Evolutionary conservation across 2,113 vertebrate genomes (phyloP).

Genomic region (Notiomystis cincta): DNA sequence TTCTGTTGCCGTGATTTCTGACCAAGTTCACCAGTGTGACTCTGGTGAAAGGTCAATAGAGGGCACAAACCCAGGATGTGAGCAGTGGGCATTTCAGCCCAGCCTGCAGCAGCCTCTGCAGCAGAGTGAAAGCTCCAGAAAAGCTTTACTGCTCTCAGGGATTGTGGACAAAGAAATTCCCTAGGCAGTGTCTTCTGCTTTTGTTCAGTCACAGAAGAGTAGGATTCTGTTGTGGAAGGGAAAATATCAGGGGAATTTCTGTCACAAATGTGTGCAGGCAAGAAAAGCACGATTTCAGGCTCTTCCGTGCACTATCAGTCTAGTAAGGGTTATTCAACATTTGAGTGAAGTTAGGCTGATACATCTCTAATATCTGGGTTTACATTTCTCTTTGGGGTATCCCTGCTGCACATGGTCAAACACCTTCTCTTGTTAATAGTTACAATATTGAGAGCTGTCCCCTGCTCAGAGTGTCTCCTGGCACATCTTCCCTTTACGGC

Average conservation of each 20-base stretch:
- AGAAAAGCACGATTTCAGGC: background rate
- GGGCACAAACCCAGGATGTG: background rate
- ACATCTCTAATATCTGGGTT: background rate
- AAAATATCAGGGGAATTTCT: background rate
- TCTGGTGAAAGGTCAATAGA: background rate
- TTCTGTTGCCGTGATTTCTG: background rate
- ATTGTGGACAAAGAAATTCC: background rate
- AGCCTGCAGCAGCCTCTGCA: background rate
- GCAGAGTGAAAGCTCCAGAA: background rate
- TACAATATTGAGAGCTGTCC: background rate
- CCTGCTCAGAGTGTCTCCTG: background rate
- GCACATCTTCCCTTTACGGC: background rate
- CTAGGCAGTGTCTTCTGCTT: background rate
- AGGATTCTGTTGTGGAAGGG: background rate
- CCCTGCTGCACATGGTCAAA: background rate
- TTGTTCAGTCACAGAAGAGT: background rate
- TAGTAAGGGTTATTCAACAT: background rate
- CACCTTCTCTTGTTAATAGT: background rate
- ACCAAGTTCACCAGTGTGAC: background rate
- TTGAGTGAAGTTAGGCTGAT: background rate
- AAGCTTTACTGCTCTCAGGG: background rate
- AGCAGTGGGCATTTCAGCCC: fast-evolving
- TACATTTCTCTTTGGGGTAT: background rate
- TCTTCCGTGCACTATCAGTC: background rate
- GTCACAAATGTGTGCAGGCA: background rate